These are phyloP conservation scores for Alviniconcha marisindica DNA, from an alignment of 1,140 invertebrate species.

Conservation along the genomic window DNA sequence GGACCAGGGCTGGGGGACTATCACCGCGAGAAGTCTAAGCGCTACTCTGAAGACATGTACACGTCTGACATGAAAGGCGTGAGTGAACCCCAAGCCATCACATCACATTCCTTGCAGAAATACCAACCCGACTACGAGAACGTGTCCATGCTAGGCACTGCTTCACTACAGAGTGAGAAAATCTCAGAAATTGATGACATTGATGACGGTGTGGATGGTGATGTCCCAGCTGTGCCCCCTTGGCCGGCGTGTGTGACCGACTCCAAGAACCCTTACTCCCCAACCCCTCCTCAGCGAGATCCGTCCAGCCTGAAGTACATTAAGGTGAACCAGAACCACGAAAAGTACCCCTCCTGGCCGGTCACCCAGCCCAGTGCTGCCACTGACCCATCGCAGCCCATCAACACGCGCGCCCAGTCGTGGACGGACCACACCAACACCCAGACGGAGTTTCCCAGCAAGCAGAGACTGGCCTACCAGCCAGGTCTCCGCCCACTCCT, in stretches of 20 bases:
- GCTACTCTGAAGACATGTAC: constrained; percentile 49
- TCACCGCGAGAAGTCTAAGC: constrained; percentile 37
- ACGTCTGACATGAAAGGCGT: constrained; percentile 43
- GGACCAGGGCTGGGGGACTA: constrained; percentile 19
- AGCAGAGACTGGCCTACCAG: constrained; percentile 48
- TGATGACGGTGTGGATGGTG: constrained; percentile 48
- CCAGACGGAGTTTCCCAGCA: constrained; percentile 52
- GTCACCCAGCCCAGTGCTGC: constrained; percentile 66
- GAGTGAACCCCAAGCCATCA: constrained; percentile 35
- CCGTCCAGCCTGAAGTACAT: constrained; percentile 83
- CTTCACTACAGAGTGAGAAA: constrained; percentile 50
- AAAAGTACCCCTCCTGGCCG: constrained; percentile 89
- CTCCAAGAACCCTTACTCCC: constrained; percentile 29
- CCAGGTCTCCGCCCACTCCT: constrained; percentile 54
- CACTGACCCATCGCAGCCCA: constrained; percentile 48
- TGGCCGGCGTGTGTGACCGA: constrained; percentile 47
- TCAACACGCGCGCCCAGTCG: constrained; percentile 55
- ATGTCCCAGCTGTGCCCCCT: constrained; percentile 31
- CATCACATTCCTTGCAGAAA: constrained; percentile 51
- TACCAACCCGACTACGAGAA: constrained; percentile 57
- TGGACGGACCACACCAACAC: constrained; percentile 58
- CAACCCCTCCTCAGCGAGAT: constrained; percentile 80
- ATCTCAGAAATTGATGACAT: constrained; percentile 56
- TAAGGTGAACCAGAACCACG: constrained; percentile 82
- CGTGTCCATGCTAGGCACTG: constrained; percentile 35